phyloP scores from a whole-genome alignment of 2,797 vertebrate genomes.

The Pelochelys cantorii region DNA sequence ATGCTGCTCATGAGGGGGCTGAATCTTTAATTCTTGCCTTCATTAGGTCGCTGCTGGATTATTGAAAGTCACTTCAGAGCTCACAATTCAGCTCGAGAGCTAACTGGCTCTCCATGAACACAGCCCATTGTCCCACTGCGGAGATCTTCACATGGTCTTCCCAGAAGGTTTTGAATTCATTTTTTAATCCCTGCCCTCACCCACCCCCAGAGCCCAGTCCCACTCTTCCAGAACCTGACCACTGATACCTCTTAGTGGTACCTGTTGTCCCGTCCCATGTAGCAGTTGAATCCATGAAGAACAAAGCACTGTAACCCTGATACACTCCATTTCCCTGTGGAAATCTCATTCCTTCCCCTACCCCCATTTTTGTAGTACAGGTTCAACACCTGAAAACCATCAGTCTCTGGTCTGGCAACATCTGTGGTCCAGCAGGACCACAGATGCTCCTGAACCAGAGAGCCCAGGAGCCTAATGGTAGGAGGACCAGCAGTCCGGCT shows the following conservation, averaged over 20 bases:
- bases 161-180: slow-evolving; percentile 24
- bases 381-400: no score
- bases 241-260: background rate
- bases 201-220: background rate
- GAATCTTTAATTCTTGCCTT: slow-evolving; percentile 59
- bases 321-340: background rate
- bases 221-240: background rate
- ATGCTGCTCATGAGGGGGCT: slow-evolving; percentile 59
- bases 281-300: background rate
- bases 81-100: slow-evolving; percentile 11
- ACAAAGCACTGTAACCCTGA: background rate
- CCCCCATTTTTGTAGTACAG: background rate
- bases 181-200: background rate
- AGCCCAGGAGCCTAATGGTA: no score
- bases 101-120: slow-evolving; percentile 35
- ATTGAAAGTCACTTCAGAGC: slow-evolving; percentile 5
- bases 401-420: no score
- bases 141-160: slow-evolving; percentile 37
- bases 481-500: no score
- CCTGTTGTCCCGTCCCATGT: background rate
- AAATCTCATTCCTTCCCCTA: background rate
- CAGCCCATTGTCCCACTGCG: slow-evolving; percentile 12
- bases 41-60: slow-evolving; percentile 67
- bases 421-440: no score
- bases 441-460: no score